Evolutionary conservation across 2,888 invertebrate genomes (phyloP).

Genomic region (Buathra laborator): DNA sequence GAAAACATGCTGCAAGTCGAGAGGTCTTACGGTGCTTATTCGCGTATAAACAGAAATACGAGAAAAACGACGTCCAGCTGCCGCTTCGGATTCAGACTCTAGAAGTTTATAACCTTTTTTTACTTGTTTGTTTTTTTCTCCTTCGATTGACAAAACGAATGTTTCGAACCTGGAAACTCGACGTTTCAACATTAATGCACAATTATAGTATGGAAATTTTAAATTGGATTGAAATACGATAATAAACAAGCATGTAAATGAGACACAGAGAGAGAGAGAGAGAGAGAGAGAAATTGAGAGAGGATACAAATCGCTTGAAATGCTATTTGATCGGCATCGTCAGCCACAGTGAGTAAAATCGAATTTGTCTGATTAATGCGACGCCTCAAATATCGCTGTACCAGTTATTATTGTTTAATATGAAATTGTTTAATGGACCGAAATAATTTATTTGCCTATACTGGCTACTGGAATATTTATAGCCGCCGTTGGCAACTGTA

Average conservation of each 20-base stretch:
- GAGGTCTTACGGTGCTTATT: constrained; percentile 8
- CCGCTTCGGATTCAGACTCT: not conserved
- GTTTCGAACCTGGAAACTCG: not conserved
- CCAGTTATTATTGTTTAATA: not conserved
- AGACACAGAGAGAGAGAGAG: too few relatives aligned
- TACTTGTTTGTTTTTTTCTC: not conserved
- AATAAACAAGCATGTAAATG: not conserved
- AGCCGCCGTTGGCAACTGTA: too few relatives aligned
- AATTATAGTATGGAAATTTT: constrained; percentile 20
- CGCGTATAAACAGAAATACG: constrained; percentile 4
- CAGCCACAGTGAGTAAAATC: not conserved
- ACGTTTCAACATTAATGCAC: not conserved
- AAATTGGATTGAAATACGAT: not conserved
- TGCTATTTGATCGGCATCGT: not conserved
- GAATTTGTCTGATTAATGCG: not conserved
- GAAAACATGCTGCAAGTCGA: constrained; percentile 32
- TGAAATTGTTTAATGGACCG: not conserved
- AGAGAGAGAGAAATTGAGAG: too few relatives aligned
- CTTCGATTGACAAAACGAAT: constrained; percentile 16
- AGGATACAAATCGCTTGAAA: not conserved
- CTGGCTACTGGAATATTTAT: too few relatives aligned
- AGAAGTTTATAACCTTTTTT: not conserved
- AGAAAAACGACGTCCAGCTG: not conserved
- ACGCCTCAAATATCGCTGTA: not conserved
- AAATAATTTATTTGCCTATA: not conserved